phyloP scores from a whole-genome alignment of 1,140 invertebrate genomes.

The Odontomachus brunneus region DNA sequence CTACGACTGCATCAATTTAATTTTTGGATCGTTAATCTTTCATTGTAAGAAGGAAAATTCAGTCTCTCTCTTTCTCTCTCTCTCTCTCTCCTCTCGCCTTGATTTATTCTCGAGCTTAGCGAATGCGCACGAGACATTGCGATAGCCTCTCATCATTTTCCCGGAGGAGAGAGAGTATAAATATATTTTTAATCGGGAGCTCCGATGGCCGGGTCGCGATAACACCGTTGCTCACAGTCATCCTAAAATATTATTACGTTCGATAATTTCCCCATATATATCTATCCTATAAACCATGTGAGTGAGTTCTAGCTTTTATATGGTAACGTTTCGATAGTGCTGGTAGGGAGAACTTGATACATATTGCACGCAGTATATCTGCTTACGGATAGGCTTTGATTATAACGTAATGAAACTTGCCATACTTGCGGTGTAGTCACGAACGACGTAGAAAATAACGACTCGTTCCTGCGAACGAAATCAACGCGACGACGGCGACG shows the following conservation, averaged over 20 bases:
- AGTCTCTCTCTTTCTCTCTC: too few relatives aligned
- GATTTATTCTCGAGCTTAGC: not conserved
- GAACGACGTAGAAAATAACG: conserved; percentile 2
- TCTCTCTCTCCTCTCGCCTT: not conserved
- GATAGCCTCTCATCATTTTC: not conserved
- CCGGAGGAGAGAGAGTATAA: not conserved
- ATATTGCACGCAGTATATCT: conserved; percentile 54
- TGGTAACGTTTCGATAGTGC: conserved; percentile 40
- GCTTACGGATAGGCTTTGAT: conserved; percentile 60
- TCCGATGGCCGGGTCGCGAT: conserved; percentile 7
- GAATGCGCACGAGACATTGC: not conserved
- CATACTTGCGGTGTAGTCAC: conserved; percentile 10
- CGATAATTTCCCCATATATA: conserved; percentile 15
- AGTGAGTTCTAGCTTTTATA: conserved; percentile 54
- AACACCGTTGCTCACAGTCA: conserved; percentile 66
- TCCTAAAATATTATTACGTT: conserved; percentile 38
- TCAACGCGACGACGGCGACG: not conserved
- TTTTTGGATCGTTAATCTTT: conserved; percentile 10
- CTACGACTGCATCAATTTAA: not conserved
- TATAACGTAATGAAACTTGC: conserved; percentile 23
- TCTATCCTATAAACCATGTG: conserved; percentile 7
- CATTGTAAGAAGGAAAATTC: not conserved
- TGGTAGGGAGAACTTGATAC: conserved; percentile 42
- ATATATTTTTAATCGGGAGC: conserved; percentile 28
- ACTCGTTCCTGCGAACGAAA: not conserved